These are phyloP conservation scores for Ennomos quercinarius DNA, from an alignment of 2,888 invertebrate genomes.

Conservation along the genomic window DNA sequence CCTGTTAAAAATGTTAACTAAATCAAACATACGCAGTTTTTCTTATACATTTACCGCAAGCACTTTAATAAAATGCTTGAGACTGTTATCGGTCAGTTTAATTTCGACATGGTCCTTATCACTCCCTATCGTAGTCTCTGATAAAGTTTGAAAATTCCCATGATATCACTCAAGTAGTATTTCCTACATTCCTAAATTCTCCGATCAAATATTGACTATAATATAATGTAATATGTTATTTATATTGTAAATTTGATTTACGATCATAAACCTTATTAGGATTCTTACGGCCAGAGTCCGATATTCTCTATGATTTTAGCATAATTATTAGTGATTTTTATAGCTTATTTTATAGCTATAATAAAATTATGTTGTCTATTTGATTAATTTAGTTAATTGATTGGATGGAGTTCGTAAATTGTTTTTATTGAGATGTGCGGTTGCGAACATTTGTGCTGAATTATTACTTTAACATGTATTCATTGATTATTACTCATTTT, in stretches of 20 bases:
- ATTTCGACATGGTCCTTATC: conserved; percentile 46
- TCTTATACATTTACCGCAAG: conserved; percentile 4
- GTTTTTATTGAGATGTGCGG: conserved; percentile 18
- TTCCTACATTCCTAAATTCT: conserved; percentile 23
- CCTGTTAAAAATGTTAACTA: too few relatives aligned
- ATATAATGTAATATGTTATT: conserved; percentile 8
- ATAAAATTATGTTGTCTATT: conserved; percentile 36
- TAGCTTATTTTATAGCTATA: conserved; percentile 31
- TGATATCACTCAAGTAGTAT: conserved; percentile 37
- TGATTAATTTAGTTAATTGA: conserved; percentile 38
- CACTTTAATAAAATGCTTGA: conserved; percentile 14
- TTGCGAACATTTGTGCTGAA: conserved; percentile 29
- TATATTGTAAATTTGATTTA: conserved; percentile 31
- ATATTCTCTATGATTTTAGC: conserved; percentile 21
- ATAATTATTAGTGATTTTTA: conserved; percentile 35
- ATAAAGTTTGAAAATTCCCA: conserved; percentile 46
- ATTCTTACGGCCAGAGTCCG: conserved; percentile 9
- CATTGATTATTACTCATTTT: too few relatives aligned
- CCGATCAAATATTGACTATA: conserved; percentile 37
- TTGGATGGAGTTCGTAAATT: conserved; percentile 31
- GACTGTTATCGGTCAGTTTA: conserved; percentile 52
- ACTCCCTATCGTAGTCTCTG: conserved; percentile 30
- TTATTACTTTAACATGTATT: background rate
- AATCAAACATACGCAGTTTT: background rate
- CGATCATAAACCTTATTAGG: conserved; percentile 25